These are phyloP conservation scores for Parnassius apollo DNA, from an alignment of 2,888 invertebrate genomes.

Conservation along the genomic window DNA sequence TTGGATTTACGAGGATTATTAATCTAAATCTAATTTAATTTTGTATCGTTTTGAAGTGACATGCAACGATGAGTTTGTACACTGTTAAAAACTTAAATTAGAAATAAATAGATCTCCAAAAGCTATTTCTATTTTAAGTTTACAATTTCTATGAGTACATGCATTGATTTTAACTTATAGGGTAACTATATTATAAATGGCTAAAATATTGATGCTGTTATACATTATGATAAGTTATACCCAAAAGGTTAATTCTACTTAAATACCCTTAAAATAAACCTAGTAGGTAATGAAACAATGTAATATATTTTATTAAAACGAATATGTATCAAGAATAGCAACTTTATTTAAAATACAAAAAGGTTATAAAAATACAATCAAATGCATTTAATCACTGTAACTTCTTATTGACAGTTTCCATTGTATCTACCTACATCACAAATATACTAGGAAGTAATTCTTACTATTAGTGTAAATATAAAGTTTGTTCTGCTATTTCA, in stretches of 20 bases:
- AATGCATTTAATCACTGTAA: slow-evolving; percentile 78
- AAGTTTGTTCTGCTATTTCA: slow-evolving; percentile 50
- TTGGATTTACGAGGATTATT: slow-evolving; percentile 20
- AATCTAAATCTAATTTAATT: slow-evolving; percentile 14
- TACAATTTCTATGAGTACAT: slow-evolving; percentile 9
- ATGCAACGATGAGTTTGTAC: slow-evolving; percentile 15
- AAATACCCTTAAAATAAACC: slow-evolving; percentile 22
- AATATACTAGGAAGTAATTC: slow-evolving; percentile 63
- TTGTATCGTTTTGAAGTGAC: slow-evolving; percentile 17
- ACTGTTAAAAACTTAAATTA: slow-evolving; percentile 19
- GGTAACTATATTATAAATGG: slow-evolving; percentile 4
- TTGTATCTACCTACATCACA: slow-evolving; percentile 52
- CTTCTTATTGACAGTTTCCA: slow-evolving; percentile 59
- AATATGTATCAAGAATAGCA: slow-evolving; percentile 72
- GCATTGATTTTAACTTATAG: slow-evolving; percentile 5
- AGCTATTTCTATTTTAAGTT: slow-evolving; percentile 16
- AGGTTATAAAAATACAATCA: slow-evolving; percentile 80
- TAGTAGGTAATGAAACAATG: slow-evolving; percentile 18
- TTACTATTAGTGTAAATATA: slow-evolving; percentile 38
- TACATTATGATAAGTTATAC: slow-evolving; percentile 17
- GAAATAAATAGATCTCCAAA: not conserved
- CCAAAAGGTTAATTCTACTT: slow-evolving; percentile 24
- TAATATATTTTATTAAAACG: slow-evolving; percentile 49
- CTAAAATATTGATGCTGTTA: slow-evolving; percentile 20
- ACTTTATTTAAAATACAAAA: slow-evolving; percentile 81